A percentile compares a stretch with the other conserved stretches of the same genome.
Conservation (phyloP, 2,888 invertebrate genomes). For the Drosophila nigricruria region DNA sequence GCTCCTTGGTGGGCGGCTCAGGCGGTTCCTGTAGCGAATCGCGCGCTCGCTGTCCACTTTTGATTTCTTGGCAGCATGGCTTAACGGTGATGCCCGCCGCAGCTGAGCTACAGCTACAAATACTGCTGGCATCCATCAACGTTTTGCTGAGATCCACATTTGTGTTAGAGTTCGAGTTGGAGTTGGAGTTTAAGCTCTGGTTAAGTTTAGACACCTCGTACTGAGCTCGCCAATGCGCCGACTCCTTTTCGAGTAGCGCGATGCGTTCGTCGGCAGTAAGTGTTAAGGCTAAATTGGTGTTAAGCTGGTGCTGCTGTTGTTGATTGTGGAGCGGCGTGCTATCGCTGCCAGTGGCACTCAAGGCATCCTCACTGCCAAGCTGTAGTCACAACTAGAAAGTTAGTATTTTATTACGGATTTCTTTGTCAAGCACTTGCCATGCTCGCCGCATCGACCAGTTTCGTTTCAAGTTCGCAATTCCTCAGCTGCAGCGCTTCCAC, state of each 20-base stretch:
- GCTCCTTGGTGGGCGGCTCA: constrained; percentile 79
- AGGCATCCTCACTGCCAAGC: constrained; percentile 89
- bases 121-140: constrained; percentile 41
- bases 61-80: constrained; percentile 61
- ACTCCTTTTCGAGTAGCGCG: constrained; percentile 88
- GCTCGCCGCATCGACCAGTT: constrained; percentile 87
- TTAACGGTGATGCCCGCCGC: constrained; percentile 82
- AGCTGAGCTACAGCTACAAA: constrained; percentile 82
- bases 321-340: constrained; percentile 75
- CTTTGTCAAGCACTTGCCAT: constrained; percentile 85
- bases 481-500: constrained; percentile 85
- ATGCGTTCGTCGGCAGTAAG: constrained; percentile 84
- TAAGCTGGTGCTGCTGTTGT: constrained; percentile 37
- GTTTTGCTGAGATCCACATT: constrained; percentile 58
- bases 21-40: constrained; percentile 70
- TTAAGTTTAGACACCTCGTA: constrained; percentile 88
- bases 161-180: constrained; percentile 55
- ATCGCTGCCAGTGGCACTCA: constrained; percentile 86
- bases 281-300: constrained; percentile 43
- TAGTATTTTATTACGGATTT: not conserved
- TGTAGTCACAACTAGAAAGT: constrained; percentile 66
- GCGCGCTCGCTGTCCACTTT: constrained; percentile 58
- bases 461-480: constrained; percentile 84
- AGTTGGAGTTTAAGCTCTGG: constrained; percentile 79
- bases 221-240: constrained; percentile 91